phyloP scores from a whole-genome alignment of 2,113 vertebrate species.

The Hippoglossus stenolepis region DNA sequence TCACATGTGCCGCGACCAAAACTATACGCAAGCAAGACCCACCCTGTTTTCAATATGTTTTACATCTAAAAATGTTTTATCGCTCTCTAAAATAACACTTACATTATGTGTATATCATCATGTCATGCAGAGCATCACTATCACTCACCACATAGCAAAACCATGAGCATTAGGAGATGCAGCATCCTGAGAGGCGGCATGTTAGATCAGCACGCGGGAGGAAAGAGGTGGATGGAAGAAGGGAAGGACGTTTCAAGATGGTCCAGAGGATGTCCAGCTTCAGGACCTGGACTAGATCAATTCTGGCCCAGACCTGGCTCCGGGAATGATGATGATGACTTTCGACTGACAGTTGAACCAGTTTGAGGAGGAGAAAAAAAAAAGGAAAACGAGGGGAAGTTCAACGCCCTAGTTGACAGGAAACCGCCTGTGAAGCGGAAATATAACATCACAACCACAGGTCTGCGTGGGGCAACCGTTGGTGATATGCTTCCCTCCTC shows the following conservation, averaged over 20 bases:
- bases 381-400: conserved; percentile 4
- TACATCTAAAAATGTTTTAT: background rate
- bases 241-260: background rate
- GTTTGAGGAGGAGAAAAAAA: too few relatives aligned
- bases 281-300: background rate
- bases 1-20: background rate
- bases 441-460: conserved; percentile 5
- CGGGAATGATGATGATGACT: background rate
- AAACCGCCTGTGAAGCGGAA: conserved; percentile 34
- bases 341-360: background rate
- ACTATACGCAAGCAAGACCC: background rate
- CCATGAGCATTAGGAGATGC: conserved; percentile 35
- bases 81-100: background rate
- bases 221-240: background rate
- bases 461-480: background rate
- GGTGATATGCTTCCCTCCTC: background rate
- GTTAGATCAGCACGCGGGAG: background rate
- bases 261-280: conserved; percentile 10
- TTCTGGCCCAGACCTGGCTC: background rate
- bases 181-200: conserved; percentile 47
- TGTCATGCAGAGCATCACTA: background rate
- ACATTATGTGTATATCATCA: background rate
- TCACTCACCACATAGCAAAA: conserved; percentile 72
- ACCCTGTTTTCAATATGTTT: background rate
- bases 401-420: conserved; percentile 34